Conservation (phyloP, 2,888 invertebrate genomes). For the Caenorhabditis sp. region DNA sequence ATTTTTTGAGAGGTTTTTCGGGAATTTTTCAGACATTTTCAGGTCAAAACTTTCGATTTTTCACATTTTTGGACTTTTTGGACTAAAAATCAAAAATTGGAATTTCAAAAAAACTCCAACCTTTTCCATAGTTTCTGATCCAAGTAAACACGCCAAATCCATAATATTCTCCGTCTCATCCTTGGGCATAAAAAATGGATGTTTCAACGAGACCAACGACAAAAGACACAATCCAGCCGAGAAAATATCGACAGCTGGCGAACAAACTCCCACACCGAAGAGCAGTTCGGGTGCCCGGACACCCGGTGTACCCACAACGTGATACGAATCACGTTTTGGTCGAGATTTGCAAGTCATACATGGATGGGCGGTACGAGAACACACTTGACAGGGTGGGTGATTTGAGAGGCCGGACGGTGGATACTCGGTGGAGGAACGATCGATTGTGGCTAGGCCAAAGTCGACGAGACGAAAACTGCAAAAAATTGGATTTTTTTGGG, state of each 20-base stretch:
- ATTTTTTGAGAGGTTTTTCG: too few species aligned
- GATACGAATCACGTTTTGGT: slow-evolving; percentile 23
- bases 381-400: slow-evolving; percentile 1
- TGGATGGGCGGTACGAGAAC: background rate
- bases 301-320: slow-evolving; percentile 35
- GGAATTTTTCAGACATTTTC: too few species aligned
- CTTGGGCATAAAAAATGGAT: slow-evolving; percentile 39
- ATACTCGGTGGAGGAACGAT: slow-evolving; percentile 5
- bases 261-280: slow-evolving; percentile 21
- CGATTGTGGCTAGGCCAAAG: slow-evolving; percentile 30
- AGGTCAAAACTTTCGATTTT: too few species aligned
- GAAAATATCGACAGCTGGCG: slow-evolving; percentile 28
- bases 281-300: slow-evolving; percentile 36
- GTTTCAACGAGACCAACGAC: slow-evolving; percentile 24
- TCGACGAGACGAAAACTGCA: slow-evolving; percentile 31
- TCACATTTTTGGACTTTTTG: too few species aligned
- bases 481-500: background rate
- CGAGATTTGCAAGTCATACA: slow-evolving; percentile 22
- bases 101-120: slow-evolving; percentile 5
- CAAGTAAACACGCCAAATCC: slow-evolving; percentile 26
- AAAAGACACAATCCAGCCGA: slow-evolving; percentile 31
- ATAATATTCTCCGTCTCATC: slow-evolving; percentile 35
- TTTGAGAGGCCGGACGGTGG: background rate
- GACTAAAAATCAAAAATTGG: too few species aligned
- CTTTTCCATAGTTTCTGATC: slow-evolving; percentile 22